phyloP scores from a whole-genome alignment of 2,797 vertebrate species.

The Xiphorhynchus erythropygius region DNA sequence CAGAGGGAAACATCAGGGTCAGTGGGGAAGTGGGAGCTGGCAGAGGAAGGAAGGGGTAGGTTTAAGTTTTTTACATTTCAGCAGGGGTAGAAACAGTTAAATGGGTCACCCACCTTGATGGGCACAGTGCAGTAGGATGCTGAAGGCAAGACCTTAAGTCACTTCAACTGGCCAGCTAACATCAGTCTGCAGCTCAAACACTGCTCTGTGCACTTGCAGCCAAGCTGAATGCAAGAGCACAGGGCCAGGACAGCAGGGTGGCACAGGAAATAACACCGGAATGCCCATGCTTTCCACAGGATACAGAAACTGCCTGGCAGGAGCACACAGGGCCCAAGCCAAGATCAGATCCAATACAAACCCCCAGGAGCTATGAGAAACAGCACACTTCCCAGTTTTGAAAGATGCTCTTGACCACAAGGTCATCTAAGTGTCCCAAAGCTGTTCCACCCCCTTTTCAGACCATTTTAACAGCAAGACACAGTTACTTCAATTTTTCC shows the following conservation, averaged over 20 bases:
- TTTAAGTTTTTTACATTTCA: background rate
- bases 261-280: background rate
- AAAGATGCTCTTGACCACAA: background rate
- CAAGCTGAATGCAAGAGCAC: background rate
- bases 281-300: background rate
- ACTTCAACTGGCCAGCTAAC: fast-evolving
- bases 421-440: background rate
- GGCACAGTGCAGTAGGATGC: background rate
- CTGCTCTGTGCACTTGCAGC: background rate
- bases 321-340: background rate
- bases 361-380: background rate
- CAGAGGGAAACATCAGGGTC: background rate
- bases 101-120: background rate
- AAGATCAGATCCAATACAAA: background rate
- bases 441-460: background rate
- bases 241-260: background rate
- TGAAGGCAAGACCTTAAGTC: background rate
- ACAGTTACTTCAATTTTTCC: background rate
- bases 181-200: background rate
- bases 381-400: background rate
- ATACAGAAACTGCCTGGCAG: background rate
- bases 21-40: background rate
- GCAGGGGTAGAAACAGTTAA: background rate
- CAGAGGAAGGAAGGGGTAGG: background rate
- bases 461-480: background rate